Percentiles rank a stretch among this genome's conserved stretches.
Evolutionary conservation across 2,113 vertebrate species (phyloP).

Genomic region (Amia ocellicauda): DNA sequence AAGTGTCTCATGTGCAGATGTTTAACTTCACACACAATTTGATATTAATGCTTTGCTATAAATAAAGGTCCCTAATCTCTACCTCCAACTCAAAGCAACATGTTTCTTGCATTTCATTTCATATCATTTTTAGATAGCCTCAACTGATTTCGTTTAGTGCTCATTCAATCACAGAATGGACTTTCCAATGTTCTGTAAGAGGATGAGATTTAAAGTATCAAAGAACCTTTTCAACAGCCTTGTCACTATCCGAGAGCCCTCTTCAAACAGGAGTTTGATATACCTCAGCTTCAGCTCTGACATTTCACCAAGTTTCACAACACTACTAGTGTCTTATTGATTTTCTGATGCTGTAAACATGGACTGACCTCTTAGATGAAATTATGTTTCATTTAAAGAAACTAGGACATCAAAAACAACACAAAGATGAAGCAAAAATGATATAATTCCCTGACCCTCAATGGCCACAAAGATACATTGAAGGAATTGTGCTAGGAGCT

Average conservation of each 20-base stretch:
- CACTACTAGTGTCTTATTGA: constrained; percentile 31
- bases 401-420: constrained; percentile 29
- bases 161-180: neutral
- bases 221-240: neutral
- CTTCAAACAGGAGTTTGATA: neutral
- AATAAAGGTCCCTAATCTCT: too few relatives aligned
- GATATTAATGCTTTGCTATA: too few relatives aligned
- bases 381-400: constrained; percentile 40
- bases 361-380: constrained; percentile 38
- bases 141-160: too few relatives aligned
- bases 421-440: neutral
- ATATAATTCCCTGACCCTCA: constrained; percentile 3
- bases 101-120: too few relatives aligned
- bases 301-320: constrained; percentile 32
- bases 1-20: too few relatives aligned
- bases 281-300: constrained; percentile 5
- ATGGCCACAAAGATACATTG: neutral
- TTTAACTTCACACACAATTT: too few relatives aligned
- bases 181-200: neutral
- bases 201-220: neutral
- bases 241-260: neutral
- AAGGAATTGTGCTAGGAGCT: neutral
- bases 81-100: too few relatives aligned
- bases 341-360: constrained; percentile 34
- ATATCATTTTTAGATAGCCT: too few relatives aligned